These are phyloP conservation scores for Chirona hameri DNA, from an alignment of 2,888 invertebrate species.

Conservation along the genomic window DNA sequence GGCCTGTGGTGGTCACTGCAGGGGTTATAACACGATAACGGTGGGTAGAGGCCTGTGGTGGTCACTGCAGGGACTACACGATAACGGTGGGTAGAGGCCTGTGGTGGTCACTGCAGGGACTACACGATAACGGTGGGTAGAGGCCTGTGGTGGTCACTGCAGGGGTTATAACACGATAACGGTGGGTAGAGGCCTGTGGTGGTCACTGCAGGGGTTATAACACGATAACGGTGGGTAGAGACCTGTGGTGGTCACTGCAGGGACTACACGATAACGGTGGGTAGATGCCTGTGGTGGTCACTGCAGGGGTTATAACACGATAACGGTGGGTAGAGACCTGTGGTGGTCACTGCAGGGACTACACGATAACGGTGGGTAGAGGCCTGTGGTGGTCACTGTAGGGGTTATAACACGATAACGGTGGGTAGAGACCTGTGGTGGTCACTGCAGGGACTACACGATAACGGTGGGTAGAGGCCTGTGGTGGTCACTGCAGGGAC, in stretches of 20 bases:
- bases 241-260: conserved; percentile 77
- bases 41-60: too few relatives aligned
- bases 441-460: conserved; percentile 78
- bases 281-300: conserved; percentile 30
- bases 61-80: conserved; percentile 78
- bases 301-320: too few relatives aligned
- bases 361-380: conserved; percentile 77
- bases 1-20: background rate
- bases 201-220: background rate
- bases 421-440: too few relatives aligned
- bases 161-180: conserved; percentile 82
- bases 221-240: too few relatives aligned
- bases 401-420: too few relatives aligned
- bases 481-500: background rate
- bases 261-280: conserved; percentile 84
- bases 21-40: too few relatives aligned
- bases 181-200: conserved; percentile 58
- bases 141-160: conserved; percentile 69
- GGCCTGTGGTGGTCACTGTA: background rate
- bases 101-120: background rate
- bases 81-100: conserved; percentile 72
- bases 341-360: conserved; percentile 76
- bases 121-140: too few relatives aligned
- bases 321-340: too few relatives aligned
- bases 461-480: conserved; percentile 72